Conservation (phyloP, 2,888 invertebrate genomes). For the Drosophila suboccidentalis region DNA sequence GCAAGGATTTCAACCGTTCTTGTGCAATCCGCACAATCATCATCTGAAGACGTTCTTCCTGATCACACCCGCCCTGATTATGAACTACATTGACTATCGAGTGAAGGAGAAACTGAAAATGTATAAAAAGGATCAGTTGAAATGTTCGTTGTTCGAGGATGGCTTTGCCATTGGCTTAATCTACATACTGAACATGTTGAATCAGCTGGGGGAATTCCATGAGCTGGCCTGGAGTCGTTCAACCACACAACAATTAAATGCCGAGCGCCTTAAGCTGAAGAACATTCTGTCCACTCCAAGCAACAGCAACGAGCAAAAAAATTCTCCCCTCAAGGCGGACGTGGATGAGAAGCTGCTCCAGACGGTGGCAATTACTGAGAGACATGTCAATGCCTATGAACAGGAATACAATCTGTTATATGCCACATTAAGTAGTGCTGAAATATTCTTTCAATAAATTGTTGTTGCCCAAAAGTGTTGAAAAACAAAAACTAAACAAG, state of each 20-base stretch:
- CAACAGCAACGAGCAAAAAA: constrained; percentile 83
- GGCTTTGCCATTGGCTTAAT: constrained; percentile 98
- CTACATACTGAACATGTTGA: constrained; percentile 95
- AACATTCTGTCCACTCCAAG: constrained; percentile 87
- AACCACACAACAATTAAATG: constrained; percentile 90
- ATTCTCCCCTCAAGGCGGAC: constrained; percentile 19
- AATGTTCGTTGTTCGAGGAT: constrained; percentile 98
- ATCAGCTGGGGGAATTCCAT: constrained; percentile 95
- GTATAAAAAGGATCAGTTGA: constrained; percentile 90
- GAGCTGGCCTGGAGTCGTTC: constrained; percentile 98
- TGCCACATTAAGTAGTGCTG: constrained; percentile 96
- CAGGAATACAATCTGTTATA: constrained; percentile 96
- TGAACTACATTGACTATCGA: constrained; percentile 98
- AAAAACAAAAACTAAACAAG: not conserved
- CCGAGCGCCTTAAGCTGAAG: constrained; percentile 87
- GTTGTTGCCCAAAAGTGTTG: not conserved
- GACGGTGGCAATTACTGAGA: constrained; percentile 95
- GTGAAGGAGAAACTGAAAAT: constrained; percentile 96
- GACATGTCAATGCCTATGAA: constrained; percentile 91
- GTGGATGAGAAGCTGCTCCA: constrained; percentile 93
- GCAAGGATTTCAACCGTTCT: constrained; percentile 96
- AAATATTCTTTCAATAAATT: constrained; percentile 95
- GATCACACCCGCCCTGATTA: constrained; percentile 96
- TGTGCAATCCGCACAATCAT: constrained; percentile 93
- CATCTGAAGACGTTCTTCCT: constrained; percentile 97